Conservation (phyloP, 2,888 invertebrate species). For the Cyaniris semiargus region DNA sequence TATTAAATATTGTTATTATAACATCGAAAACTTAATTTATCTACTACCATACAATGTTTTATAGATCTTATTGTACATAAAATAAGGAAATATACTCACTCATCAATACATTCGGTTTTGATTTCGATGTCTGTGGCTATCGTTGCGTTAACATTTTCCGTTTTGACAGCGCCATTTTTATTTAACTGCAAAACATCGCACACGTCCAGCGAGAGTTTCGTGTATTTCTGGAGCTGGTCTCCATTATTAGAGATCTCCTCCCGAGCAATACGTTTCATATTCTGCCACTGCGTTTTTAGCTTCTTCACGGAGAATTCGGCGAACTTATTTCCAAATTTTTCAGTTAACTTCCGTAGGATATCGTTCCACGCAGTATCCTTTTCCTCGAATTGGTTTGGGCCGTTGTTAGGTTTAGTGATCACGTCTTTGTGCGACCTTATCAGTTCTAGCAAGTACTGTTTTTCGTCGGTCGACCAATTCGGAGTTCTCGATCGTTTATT, state of each 20-base stretch:
- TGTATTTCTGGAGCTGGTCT: slow-evolving; percentile 55
- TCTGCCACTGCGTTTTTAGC: slow-evolving; percentile 77
- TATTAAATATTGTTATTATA: no score
- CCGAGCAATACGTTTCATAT: slow-evolving; percentile 74
- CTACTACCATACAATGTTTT: no score
- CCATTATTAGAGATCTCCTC: slow-evolving; percentile 66
- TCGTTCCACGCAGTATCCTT: slow-evolving; percentile 74
- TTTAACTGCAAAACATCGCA: slow-evolving; percentile 64
- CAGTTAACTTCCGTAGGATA: slow-evolving; percentile 59
- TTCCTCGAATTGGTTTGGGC: slow-evolving; percentile 69
- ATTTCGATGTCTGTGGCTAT: slow-evolving; percentile 62
- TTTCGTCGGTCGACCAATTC: slow-evolving; percentile 73
- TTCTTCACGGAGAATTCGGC: slow-evolving; percentile 67
- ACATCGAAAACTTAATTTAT: no score
- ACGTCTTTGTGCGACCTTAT: slow-evolving; percentile 69
- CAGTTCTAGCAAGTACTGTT: slow-evolving; percentile 70
- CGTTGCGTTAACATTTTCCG: slow-evolving; percentile 55
- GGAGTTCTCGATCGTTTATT: slow-evolving; percentile 67
- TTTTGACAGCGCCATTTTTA: slow-evolving; percentile 59
- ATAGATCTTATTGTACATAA: not conserved
- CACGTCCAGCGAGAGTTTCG: slow-evolving; percentile 65
- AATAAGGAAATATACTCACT: slow-evolving; percentile 55
- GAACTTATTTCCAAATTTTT: slow-evolving; percentile 69
- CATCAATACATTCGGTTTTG: slow-evolving; percentile 71
- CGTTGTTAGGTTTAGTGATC: slow-evolving; percentile 67